These are phyloP conservation scores for Natator depressus DNA, from an alignment of 2,113 vertebrate genomes.

Conservation along the genomic window DNA sequence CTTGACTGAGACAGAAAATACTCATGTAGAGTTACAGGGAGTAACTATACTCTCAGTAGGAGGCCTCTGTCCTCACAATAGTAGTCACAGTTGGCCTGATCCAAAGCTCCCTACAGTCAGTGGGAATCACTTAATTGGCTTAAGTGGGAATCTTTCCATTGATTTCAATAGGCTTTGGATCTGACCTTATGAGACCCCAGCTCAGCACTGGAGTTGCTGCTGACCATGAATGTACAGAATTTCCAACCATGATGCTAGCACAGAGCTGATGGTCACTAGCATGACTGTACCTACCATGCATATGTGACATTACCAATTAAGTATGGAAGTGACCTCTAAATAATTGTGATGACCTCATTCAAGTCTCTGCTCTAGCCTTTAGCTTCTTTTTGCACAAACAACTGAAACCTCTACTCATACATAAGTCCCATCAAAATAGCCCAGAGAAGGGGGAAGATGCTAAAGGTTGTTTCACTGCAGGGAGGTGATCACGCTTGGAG, in stretches of 20 bases:
- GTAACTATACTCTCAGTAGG: neutral
- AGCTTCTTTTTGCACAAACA: neutral
- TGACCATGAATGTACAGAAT: neutral
- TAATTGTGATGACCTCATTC: neutral
- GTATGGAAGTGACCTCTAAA: neutral
- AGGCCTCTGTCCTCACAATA: neutral
- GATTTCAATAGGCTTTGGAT: neutral
- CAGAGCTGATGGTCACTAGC: neutral
- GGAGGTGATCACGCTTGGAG: neutral
- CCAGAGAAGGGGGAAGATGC: no score
- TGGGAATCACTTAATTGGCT: neutral
- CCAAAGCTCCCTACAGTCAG: neutral
- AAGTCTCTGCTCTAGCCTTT: neutral
- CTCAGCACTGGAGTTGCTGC: neutral
- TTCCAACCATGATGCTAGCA: neutral
- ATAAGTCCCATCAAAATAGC: neutral
- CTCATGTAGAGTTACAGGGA: rapidly evolving
- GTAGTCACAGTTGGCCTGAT: neutral
- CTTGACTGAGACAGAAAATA: neutral
- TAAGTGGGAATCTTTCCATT: neutral
- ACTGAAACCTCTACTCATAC: neutral
- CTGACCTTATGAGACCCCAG: neutral
- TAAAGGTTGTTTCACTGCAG: neutral
- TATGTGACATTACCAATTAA: neutral
- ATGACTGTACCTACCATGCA: neutral